Percentiles rank a stretch among this genome's conserved stretches.
phyloP scores from a whole-genome alignment of 2,888 invertebrate genomes.

The Lithophane semibrunnea region DNA sequence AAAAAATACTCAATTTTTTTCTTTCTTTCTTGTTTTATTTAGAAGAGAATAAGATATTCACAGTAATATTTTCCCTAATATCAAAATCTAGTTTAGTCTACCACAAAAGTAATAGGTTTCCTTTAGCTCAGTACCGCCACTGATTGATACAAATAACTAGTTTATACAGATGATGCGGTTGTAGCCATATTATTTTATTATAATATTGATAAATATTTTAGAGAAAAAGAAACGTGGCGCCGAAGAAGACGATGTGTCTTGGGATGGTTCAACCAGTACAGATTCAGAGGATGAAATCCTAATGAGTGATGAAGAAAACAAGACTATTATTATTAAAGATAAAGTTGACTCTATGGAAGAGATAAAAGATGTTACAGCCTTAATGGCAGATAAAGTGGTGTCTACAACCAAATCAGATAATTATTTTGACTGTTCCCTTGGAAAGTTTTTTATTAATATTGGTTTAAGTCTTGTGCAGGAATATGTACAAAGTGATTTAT shows the following conservation, averaged over 20 bases:
- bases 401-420: conserved; percentile 90
- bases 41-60: conserved; percentile 1
- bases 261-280: conserved; percentile 89
- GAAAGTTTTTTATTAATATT: conserved; percentile 97
- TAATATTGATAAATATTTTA: conserved; percentile 51
- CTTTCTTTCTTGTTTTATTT: background rate
- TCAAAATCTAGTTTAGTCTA: background rate
- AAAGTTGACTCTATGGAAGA: conserved; percentile 88
- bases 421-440: conserved; percentile 96
- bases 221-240: conserved; percentile 76
- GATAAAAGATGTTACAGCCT: conserved; percentile 86
- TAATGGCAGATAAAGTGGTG: conserved; percentile 77
- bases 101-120: background rate
- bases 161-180: background rate
- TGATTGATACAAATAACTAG: background rate
- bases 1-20: background rate
- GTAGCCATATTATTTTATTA: too few relatives aligned
- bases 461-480: conserved; percentile 97
- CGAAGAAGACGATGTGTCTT: conserved; percentile 90
- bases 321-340: conserved; percentile 89
- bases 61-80: background rate
- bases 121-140: background rate
- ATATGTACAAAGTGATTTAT: conserved; percentile 97
- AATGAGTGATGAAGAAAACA: conserved; percentile 81
- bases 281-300: conserved; percentile 88